Evolutionary conservation across 2,888 invertebrate genomes (phyloP).

Genomic region (Cryptocephalus moraei): DNA sequence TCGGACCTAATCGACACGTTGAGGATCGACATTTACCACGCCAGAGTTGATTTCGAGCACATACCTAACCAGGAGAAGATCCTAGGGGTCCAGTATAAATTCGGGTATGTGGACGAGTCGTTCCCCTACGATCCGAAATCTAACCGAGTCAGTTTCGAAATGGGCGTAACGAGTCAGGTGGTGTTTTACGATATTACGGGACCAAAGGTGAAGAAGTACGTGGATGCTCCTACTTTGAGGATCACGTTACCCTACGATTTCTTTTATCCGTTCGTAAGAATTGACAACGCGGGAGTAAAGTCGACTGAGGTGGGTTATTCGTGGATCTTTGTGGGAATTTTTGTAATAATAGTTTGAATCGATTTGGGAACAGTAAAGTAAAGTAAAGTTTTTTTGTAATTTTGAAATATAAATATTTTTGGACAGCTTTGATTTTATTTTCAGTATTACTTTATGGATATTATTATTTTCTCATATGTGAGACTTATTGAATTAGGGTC

Average conservation of each 20-base stretch:
- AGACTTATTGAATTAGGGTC: too few species aligned
- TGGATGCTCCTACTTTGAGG: slow-evolving; percentile 45
- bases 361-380: too few species aligned
- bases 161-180: slow-evolving; percentile 23
- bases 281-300: slow-evolving; percentile 17
- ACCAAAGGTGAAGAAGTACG: slow-evolving; percentile 37
- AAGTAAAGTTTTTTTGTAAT: too few species aligned
- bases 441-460: too few species aligned
- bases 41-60: slow-evolving; percentile 31
- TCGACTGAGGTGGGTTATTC: not conserved
- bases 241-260: slow-evolving; percentile 51
- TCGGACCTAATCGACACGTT: slow-evolving; percentile 31
- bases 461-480: too few species aligned
- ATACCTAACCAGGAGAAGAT: slow-evolving; percentile 32
- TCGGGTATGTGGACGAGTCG: slow-evolving; percentile 15
- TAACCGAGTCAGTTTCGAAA: slow-evolving; percentile 12
- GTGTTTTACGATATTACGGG: slow-evolving; percentile 41
- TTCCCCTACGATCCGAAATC: slow-evolving; percentile 9
- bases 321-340: too few species aligned
- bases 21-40: slow-evolving; percentile 39
- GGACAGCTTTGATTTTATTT: too few species aligned
- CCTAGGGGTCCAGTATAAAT: slow-evolving; percentile 24
- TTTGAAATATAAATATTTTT: too few species aligned
- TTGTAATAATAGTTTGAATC: too few species aligned
- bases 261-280: slow-evolving; percentile 48